These are phyloP conservation scores for Thalassophryne amazonica DNA, from an alignment of 2,797 vertebrate genomes.

Conservation along the genomic window DNA sequence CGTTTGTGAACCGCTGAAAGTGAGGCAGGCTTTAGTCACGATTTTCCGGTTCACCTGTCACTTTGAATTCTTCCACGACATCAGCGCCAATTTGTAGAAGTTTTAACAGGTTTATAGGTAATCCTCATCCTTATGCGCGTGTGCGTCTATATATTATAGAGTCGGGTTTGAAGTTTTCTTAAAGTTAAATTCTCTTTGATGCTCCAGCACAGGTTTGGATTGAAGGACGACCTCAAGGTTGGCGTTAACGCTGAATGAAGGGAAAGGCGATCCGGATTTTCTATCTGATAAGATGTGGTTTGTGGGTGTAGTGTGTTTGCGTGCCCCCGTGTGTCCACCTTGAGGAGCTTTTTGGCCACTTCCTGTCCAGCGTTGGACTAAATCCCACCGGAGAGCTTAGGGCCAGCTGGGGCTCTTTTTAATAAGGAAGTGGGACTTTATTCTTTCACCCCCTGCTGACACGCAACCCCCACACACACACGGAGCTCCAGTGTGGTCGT, in stretches of 20 bases:
- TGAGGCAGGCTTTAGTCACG: constrained; percentile 13
- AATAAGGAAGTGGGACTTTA: constrained; percentile 70
- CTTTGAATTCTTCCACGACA: constrained; percentile 9
- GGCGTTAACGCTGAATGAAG: constrained; percentile 64
- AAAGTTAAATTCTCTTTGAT: constrained; percentile 42
- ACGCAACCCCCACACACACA: constrained; percentile 18
- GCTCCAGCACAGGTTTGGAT: constrained; percentile 35
- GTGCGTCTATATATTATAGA: no score
- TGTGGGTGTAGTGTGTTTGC: constrained; percentile 22
- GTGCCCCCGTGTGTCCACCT: constrained; percentile 37
- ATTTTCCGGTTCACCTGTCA: constrained; percentile 39
- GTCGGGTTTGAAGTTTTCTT: constrained; percentile 38
- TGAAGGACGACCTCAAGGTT: constrained; percentile 60
- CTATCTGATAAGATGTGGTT: constrained; percentile 64
- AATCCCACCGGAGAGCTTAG: constrained; percentile 56
- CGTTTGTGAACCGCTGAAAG: constrained; percentile 36
- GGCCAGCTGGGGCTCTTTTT: constrained; percentile 67
- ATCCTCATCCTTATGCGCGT: no score
- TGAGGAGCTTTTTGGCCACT: constrained; percentile 64
- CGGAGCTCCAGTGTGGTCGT: constrained; percentile 22
- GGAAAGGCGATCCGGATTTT: constrained; percentile 73
- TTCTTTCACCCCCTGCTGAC: constrained; percentile 45
- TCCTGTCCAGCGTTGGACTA: constrained; percentile 58
- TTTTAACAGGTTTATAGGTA: constrained; percentile 14
- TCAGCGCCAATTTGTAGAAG: not conserved